Base-by-base conservation (phyloP, 2,888 invertebrate genomes). In the Drosophila yooni region DNA sequence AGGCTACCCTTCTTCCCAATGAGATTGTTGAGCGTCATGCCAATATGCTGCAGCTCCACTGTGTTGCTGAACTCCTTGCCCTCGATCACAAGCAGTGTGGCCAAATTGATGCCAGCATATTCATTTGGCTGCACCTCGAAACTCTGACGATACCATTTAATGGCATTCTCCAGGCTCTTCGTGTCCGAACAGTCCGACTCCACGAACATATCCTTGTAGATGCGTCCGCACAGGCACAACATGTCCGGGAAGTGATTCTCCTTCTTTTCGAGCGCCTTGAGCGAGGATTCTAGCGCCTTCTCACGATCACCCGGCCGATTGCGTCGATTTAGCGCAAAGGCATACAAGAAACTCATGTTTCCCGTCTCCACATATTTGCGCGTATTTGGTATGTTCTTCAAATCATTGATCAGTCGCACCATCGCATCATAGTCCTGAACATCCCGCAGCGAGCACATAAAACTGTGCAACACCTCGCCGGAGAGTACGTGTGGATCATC, bases 51-150 rank as follows among this genome's bases (percentile, higher is more conserved):
- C 31, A 98, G 93, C 92, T 98, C 98, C 91, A 97, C 96, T 40
- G 97, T 98, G 93, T 97, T 96, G 68, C 97, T 96, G 92, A 99
- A 98, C 92, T 98, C 98, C 93, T 98, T 98, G 59, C 99, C 99
- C 81, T 97, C 98, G 87, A 99, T 99, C 65, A 99, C 99, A 69
- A 99, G 94, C 48, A 99, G 94, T 1, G 99, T 99, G 43, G 99
- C 99, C 89, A 99, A 95, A 94, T 99, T 99, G 76, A 99, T 99
- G 65, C 99, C 99, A 33, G 99, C 99, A 94, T 99, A 99, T 94
- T 99, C 99, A 93, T 99, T 98, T 1, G 99, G 99, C 92, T 99
- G 99, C 54, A 99, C 97, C 93, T 99, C 98, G 93, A 99, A 99
- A 57, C 98, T 99, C 93, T 98, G 97, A 84, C 98, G 95, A 92